Evolutionary conservation across 2,797 vertebrate species (phyloP).

Genomic region (Schizothorax lantsangensis): DNA sequence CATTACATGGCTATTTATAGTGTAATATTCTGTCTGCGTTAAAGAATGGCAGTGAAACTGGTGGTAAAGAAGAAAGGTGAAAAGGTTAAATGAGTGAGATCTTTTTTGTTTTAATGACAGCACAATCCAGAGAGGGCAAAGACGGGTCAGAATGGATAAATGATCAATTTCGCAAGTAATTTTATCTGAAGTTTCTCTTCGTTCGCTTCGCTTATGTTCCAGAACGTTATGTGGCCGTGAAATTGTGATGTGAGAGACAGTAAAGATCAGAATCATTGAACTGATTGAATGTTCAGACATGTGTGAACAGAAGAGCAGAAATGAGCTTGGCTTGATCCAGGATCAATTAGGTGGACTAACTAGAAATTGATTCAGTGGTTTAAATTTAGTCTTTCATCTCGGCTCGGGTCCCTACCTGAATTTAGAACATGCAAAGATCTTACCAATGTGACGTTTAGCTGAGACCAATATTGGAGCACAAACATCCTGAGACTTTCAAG

Average conservation of each 20-base stretch:
- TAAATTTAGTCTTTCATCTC: slow-evolving; percentile 29
- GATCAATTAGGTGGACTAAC: slow-evolving; percentile 33
- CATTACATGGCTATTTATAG: slow-evolving; percentile 41
- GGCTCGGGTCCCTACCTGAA: slow-evolving; percentile 3
- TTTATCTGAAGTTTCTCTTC: slow-evolving; percentile 35
- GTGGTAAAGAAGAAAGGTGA: not conserved
- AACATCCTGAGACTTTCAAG: not conserved
- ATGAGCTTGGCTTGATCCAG: slow-evolving; percentile 25
- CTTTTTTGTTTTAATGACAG: slow-evolving; percentile 17
- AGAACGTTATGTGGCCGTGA: not conserved
- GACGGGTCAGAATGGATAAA: slow-evolving; percentile 18
- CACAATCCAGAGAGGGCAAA: slow-evolving; percentile 5
- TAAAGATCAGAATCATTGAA: slow-evolving; percentile 2
- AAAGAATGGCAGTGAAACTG: slow-evolving; percentile 2
- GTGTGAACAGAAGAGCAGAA: slow-evolving; percentile 22
- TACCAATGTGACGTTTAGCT: not conserved
- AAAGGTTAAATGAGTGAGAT: slow-evolving; percentile 29
- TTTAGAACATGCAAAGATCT: slow-evolving; percentile 19
- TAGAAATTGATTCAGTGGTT: slow-evolving; percentile 35
- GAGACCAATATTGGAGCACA: slow-evolving; percentile 15
- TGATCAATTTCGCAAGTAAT: slow-evolving; percentile 24
- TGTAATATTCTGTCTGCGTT: slow-evolving; percentile 27
- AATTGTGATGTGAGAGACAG: slow-evolving; percentile 3
- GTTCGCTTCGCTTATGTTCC: not conserved
- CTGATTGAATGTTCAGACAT: slow-evolving; percentile 36